Evolutionary conservation across 2,113 vertebrate species (phyloP).

Genomic region (Ictalurus punctatus): DNA sequence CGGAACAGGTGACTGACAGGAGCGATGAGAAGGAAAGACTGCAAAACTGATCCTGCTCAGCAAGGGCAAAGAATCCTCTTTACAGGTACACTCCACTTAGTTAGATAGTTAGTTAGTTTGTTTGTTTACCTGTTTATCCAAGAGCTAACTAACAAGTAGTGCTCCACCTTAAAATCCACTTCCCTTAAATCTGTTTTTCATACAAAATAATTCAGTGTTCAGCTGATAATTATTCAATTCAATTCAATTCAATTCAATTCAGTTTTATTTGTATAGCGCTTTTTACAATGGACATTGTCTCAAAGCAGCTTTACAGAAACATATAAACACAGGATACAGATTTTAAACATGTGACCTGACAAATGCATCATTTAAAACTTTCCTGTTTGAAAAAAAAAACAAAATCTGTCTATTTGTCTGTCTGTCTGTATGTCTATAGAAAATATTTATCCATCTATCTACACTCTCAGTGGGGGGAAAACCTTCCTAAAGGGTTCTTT

Average conservation of each 20-base stretch:
- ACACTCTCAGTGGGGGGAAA: too few species aligned
- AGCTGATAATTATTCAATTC: too few species aligned
- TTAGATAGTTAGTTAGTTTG: background rate
- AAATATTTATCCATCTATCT: too few species aligned
- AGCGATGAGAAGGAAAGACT: constrained; percentile 25
- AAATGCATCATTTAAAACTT: background rate
- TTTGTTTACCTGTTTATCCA: background rate
- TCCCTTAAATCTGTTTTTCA: background rate
- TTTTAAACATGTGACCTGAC: too few species aligned
- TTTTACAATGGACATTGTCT: too few species aligned
- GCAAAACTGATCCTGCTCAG: constrained; percentile 10
- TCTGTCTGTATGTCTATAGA: background rate
- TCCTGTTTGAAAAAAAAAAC: too few species aligned
- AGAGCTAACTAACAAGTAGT: background rate
- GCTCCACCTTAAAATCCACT: background rate
- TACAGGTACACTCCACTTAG: constrained; percentile 63
- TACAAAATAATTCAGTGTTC: background rate
- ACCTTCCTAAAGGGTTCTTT: too few species aligned
- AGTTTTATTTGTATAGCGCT: too few species aligned
- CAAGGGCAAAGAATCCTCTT: constrained; percentile 68
- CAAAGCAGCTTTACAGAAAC: too few species aligned
- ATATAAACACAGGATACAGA: too few species aligned
- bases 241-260: too few species aligned
- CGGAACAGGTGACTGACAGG: background rate
- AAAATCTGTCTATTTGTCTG: background rate